Evolutionary conservation across 1,140 invertebrate genomes (phyloP).

Genomic region (Heterodera carotae): DNA sequence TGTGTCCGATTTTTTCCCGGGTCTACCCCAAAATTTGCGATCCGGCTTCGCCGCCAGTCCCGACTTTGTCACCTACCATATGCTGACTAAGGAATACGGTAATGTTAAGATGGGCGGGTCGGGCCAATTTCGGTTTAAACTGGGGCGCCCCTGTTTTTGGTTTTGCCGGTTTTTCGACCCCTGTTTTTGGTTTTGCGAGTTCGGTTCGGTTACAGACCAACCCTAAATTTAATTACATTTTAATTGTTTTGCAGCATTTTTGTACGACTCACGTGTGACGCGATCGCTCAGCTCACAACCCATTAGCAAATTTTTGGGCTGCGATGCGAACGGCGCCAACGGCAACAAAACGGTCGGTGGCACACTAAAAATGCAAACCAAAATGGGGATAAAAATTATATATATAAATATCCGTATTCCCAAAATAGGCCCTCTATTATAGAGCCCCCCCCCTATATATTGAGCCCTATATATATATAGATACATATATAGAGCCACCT

Average conservation of each 20-base stretch:
- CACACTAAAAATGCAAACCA: not conserved
- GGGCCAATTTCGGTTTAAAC: too few species aligned
- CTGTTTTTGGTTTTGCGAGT: not conserved
- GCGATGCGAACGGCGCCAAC: conserved; percentile 19
- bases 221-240: too few species aligned
- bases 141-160: too few species aligned
- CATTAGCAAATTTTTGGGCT: conserved; percentile 35
- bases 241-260: conserved; percentile 21
- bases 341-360: too few species aligned
- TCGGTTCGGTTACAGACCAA: too few species aligned
- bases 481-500: too few species aligned
- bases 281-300: conserved; percentile 18
- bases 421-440: too few species aligned
- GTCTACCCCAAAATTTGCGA: conserved; percentile 40
- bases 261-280: conserved; percentile 24
- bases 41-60: conserved; percentile 34
- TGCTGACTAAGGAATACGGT: conserved; percentile 33
- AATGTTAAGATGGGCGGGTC: too few species aligned
- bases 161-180: not conserved
- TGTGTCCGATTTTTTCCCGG: conserved; percentile 35
- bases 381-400: not conserved
- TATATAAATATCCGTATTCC: too few species aligned
- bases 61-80: conserved; percentile 26
- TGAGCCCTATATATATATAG: too few species aligned
- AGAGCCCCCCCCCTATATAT: too few species aligned